Evolutionary conservation across 2,113 vertebrate genomes (phyloP), one percentile per base, ranked within the genome.

Genomic region (Cyanoderma ruficeps): DNA sequence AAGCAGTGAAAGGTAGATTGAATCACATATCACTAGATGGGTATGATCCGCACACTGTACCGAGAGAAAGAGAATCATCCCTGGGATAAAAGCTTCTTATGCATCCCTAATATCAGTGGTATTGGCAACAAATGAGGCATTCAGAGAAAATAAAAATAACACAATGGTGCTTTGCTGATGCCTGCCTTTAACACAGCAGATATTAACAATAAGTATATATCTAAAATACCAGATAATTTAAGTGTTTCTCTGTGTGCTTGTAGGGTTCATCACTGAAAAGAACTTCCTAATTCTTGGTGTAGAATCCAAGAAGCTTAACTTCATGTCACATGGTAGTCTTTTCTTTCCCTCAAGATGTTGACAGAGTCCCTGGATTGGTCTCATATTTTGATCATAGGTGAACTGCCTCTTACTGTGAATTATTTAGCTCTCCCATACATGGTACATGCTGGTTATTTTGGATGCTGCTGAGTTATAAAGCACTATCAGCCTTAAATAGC

Each of bases 101-200:
- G 53, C 78, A 53, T 72, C 63, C 20, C 71, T 59, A 52, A 1
- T 57, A 44, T 57, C 37, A 27, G 31, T 41, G 39, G 61, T 59
- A 47, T 59, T 75, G 70, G 64, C 59, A 81, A 89, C 61, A 84
- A 60, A 64, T 41, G 56, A 94, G 68, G 56, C 35, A 23, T 77
- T 85, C 78, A 85, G 59, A 93, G 75, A 71, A 87, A 65, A 86
- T 10, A 2, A 52, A 79, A 82, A 31, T 59, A 42, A 87, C 4
- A 13, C 74, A 61, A 30, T n/a, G 77, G 87, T 92, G 83, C 89
- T 93, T 87, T 94, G 86, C 80, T 86, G 89, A 59, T 78, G 63
- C 35, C 83, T 83, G 60, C 71, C 72, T 93, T 75, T 91, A 74
- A 69, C 65, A 55, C 30, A 78, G 47, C 33, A 70, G 68, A 33